Conservation (phyloP, 2,113 vertebrate genomes). For the Chaetodon trifascialis region DNA sequence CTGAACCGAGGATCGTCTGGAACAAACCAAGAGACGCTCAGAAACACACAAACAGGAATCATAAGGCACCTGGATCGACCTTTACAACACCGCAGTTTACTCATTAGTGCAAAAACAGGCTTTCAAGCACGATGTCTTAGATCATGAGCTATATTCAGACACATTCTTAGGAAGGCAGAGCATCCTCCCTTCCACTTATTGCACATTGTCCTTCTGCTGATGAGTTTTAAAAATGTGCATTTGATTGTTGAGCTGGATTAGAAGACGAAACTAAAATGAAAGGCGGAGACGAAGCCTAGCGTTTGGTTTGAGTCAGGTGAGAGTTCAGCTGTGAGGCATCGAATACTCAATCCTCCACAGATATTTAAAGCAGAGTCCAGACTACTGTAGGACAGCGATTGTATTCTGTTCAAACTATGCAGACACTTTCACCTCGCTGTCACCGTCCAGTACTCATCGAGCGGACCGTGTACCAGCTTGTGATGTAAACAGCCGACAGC, state of each 20-base stretch:
- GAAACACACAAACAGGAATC: conserved; percentile 34
- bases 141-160: conserved; percentile 6
- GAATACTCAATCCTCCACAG: background rate
- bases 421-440: background rate
- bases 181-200: conserved; percentile 50
- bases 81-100: conserved; percentile 21
- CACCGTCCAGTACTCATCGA: too few species aligned
- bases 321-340: background rate
- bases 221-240: background rate
- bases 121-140: conserved; percentile 15
- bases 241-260: conserved; percentile 1
- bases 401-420: background rate
- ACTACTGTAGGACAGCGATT: background rate
- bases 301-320: background rate
- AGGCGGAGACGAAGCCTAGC: background rate
- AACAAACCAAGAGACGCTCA: conserved; percentile 11
- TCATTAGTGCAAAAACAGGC: conserved; percentile 56
- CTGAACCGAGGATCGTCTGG: background rate
- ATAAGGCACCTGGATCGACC: conserved; percentile 60
- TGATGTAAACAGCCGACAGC: background rate
- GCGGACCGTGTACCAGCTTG: background rate
- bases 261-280: background rate
- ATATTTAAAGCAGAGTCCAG: conserved; percentile 29
- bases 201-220: conserved; percentile 46
- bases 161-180: conserved; percentile 24